Evolutionary conservation across 2,113 vertebrate species (phyloP), one percentile per base, ranked within the genome.

Genomic region (Saiga tatarica): DNA sequence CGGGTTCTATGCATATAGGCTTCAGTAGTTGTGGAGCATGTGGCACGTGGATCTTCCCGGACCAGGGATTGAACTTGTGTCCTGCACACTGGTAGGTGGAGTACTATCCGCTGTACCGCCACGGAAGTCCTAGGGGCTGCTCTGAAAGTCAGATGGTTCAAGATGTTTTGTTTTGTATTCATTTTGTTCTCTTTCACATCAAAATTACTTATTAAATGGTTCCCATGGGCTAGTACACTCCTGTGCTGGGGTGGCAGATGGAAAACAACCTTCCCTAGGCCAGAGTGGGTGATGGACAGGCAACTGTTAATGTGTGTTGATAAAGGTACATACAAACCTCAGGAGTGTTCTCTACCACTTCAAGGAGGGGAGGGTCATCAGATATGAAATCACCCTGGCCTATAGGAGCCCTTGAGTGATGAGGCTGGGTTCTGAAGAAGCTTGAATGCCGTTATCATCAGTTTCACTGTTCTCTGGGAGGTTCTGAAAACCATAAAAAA

Each of bases 11-110:
- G n/a, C n/a, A n/a, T n/a, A 23, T 19, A 39, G 67, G n/a, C 19
- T 71, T 71, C 67, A 23, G 67, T 12, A 74, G 19, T 2, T 74
- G 67, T 13, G 67, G n/a, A 1, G n/a, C n/a, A 39, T 12, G n/a
- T 71, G 67, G 19, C 1, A 6, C 0, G 5, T 74, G 67, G 36
- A 23, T 74, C 36, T 25, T 39, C 36, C 21, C 0, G 2, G 67
- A 74, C 67, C 67, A 13, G n/a, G 36, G 67, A 6, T 3, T 13
- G 67, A 74, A 74, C n/a, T 12, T 23, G 67, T 74, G 36, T 39
- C 67, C 36, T 74, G 36, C 5, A 23, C 67, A 6, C 67, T 21
- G 36, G 36, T 36, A 3, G 21, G 67, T 74, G 67, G 67, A 39
- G 0, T 36, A n/a, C 67, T 71, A 71, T 12, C 67, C 10, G 6